phyloP scores from a whole-genome alignment of 1,140 invertebrate genomes.

The Lordiphosa collinella region DNA sequence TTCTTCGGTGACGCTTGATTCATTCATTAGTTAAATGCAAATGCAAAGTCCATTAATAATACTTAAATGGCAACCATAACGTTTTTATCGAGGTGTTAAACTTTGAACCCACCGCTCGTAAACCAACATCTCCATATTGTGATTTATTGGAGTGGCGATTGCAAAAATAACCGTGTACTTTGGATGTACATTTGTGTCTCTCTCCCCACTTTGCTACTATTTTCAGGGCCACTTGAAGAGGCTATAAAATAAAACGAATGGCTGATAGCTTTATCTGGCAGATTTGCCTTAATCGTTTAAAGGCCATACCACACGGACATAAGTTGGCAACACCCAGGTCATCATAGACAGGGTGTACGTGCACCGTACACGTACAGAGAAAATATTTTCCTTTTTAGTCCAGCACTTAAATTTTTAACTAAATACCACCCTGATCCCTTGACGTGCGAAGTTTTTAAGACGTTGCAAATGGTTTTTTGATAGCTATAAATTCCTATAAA shows the following conservation, averaged over 20 bases:
- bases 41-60: constrained; percentile 36
- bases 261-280: constrained; percentile 42
- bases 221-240: constrained; percentile 29
- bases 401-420: no score
- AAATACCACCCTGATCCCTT: no score
- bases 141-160: constrained; percentile 12
- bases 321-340: constrained; percentile 12
- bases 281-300: constrained; percentile 29
- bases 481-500: no score
- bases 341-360: background rate
- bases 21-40: constrained; percentile 26
- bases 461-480: no score
- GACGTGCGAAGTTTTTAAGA: no score
- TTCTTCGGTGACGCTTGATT: constrained; percentile 11
- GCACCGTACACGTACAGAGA: no score
- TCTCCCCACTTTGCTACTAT: constrained; percentile 6
- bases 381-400: no score
- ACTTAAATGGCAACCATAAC: constrained; percentile 17
- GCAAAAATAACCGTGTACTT: constrained; percentile 31
- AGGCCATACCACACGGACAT: constrained; percentile 11
- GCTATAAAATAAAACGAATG: constrained; percentile 9
- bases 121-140: background rate
- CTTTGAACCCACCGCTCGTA: constrained; percentile 20
- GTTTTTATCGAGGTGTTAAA: constrained; percentile 12
- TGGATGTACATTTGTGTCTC: constrained; percentile 18